Conservation (phyloP, 2,888 invertebrate species). For the Xestobium rufovillosum region DNA sequence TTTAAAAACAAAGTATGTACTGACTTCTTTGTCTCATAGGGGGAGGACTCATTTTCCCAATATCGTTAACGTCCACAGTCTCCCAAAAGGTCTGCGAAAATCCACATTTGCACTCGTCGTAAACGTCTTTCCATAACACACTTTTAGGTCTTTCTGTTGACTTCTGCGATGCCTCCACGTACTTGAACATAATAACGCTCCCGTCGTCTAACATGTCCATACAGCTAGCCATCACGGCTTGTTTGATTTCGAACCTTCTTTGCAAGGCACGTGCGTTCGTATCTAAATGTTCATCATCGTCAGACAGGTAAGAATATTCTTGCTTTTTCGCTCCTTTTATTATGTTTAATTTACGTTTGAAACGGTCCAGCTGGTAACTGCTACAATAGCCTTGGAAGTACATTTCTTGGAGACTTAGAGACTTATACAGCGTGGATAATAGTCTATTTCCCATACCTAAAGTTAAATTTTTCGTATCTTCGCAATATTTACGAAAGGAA, state of each 20-base stretch:
- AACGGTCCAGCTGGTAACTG: constrained; percentile 21
- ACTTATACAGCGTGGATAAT: constrained; percentile 29
- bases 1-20: no score
- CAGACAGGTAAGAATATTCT: constrained; percentile 17
- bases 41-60: no score
- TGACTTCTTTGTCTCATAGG: no score
- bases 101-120: constrained; percentile 33
- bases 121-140: constrained; percentile 33
- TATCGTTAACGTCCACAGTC: no score
- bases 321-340: constrained; percentile 11
- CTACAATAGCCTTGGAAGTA: constrained; percentile 33
- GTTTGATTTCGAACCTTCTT: constrained; percentile 12
- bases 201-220: constrained; percentile 11
- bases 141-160: constrained; percentile 24
- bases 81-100: constrained; percentile 10
- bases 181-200: constrained; percentile 10
- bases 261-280: constrained; percentile 9
- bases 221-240: not conserved
- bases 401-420: constrained; percentile 29
- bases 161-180: constrained; percentile 7
- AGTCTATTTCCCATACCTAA: constrained; percentile 34
- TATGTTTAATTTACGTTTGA: constrained; percentile 18
- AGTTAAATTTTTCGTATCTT: no score
- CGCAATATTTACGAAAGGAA: no score
- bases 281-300: constrained; percentile 22